These are phyloP conservation scores for Piprites chloris DNA, from an alignment of 2,113 vertebrate genomes.

Conservation along the genomic window DNA sequence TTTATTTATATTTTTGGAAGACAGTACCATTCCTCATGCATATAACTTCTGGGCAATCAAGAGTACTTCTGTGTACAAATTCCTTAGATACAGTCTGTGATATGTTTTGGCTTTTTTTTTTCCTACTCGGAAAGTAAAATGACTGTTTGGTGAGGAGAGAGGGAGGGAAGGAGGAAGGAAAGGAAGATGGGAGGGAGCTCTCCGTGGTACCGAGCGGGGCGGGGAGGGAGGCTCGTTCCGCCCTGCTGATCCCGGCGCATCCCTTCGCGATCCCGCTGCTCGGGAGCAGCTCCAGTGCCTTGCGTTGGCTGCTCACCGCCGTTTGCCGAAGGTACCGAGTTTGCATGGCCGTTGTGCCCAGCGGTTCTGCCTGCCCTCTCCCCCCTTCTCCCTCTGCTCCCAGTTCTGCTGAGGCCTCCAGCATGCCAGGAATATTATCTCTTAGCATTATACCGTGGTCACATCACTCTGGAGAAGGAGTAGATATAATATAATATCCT, in stretches of 20 bases:
- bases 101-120: not conserved
- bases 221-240: not conserved
- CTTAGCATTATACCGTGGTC: fast-evolving
- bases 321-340: not conserved
- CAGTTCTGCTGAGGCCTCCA: not conserved
- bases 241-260: not conserved
- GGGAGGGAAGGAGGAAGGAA: not conserved
- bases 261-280: not conserved
- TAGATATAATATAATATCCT: not conserved
- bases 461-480: not conserved
- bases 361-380: not conserved
- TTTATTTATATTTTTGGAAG: not conserved
- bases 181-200: not conserved
- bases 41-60: not conserved
- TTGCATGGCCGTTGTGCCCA: not conserved
- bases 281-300: not conserved
- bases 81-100: not conserved
- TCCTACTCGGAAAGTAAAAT: not conserved
- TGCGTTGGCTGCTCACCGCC: not conserved
- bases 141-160: not conserved
- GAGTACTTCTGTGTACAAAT: not conserved
- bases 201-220: conserved; percentile 19
- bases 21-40: not conserved
- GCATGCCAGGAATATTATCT: not conserved
- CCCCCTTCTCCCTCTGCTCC: not conserved